Conservation (phyloP, 2,113 vertebrate genomes). For the Cebus imitator region DNA sequence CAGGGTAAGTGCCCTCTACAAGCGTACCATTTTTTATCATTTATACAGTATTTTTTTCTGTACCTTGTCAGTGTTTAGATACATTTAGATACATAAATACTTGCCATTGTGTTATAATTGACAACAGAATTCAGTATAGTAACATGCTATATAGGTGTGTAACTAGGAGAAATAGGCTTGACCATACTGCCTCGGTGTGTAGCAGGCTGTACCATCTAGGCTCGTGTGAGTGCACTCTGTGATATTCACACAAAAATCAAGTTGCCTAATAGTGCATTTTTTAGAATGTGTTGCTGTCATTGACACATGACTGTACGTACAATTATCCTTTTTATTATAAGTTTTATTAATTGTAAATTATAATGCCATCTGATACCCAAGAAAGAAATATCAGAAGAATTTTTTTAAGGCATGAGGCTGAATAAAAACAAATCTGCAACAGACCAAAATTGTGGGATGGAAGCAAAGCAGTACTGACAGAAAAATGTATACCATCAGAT, state of each 20-base stretch:
- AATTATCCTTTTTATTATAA: neutral
- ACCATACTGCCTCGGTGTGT: neutral
- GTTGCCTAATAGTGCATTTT: neutral
- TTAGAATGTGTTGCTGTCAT: neutral
- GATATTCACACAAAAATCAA: neutral
- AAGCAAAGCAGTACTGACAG: neutral
- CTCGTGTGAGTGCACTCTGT: neutral
- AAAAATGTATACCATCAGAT: neutral
- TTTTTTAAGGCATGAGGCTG: neutral
- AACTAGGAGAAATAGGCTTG: neutral
- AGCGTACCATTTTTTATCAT: neutral
- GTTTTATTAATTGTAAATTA: neutral
- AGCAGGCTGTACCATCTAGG: neutral
- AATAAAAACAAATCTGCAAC: neutral
- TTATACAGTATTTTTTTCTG: neutral
- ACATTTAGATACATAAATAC: neutral
- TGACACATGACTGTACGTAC: neutral
- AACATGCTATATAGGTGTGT: neutral
- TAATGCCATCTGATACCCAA: neutral
- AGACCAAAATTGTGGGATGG: neutral
- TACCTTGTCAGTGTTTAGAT: neutral
- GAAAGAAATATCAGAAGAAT: no score
- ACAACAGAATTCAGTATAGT: neutral
- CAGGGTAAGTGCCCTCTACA: neutral
- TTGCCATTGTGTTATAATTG: neutral